phyloP scores from a whole-genome alignment of 2,113 vertebrate species.

The Chaetodon trifascialis region DNA sequence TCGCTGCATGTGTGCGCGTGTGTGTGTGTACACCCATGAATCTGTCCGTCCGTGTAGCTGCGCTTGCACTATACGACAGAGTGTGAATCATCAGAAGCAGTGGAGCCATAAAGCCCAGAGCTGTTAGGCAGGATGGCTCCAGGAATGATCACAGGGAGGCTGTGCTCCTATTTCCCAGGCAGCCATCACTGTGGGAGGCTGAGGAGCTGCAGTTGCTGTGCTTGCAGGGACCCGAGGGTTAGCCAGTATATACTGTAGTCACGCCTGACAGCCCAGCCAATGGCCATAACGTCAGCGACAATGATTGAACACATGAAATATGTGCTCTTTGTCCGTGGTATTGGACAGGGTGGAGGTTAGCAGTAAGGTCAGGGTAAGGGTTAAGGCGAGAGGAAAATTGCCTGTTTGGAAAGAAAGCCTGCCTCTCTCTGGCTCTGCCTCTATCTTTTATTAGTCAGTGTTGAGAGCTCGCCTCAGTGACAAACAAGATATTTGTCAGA shows the following conservation, averaged over 20 bases:
- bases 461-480: slow-evolving; percentile 59
- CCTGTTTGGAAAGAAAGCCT: slow-evolving; percentile 72
- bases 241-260: slow-evolving; percentile 64
- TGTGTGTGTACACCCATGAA: slow-evolving; percentile 58
- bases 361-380: slow-evolving; percentile 76
- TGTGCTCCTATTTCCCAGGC: slow-evolving; percentile 68
- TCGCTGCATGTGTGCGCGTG: not conserved
- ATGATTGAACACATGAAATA: slow-evolving; percentile 84
- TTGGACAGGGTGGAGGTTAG: slow-evolving; percentile 80
- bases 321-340: slow-evolving; percentile 79
- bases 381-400: slow-evolving; percentile 81
- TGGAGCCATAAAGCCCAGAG: slow-evolving; percentile 77
- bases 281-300: slow-evolving; percentile 77
- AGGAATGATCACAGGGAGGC: slow-evolving; percentile 79
- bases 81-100: slow-evolving; percentile 77
- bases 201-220: slow-evolving; percentile 53
- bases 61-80: slow-evolving; percentile 73
- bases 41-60: slow-evolving; percentile 73
- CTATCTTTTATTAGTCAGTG: slow-evolving; percentile 66
- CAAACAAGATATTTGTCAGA: slow-evolving; percentile 75
- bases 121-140: slow-evolving; percentile 80
- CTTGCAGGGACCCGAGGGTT: slow-evolving; percentile 65
- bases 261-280: slow-evolving; percentile 76
- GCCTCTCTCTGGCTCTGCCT: slow-evolving; percentile 42
- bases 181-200: slow-evolving; percentile 71